phyloP scores from a whole-genome alignment of 2,113 vertebrate species.

The Nymphicus hollandicus region DNA sequence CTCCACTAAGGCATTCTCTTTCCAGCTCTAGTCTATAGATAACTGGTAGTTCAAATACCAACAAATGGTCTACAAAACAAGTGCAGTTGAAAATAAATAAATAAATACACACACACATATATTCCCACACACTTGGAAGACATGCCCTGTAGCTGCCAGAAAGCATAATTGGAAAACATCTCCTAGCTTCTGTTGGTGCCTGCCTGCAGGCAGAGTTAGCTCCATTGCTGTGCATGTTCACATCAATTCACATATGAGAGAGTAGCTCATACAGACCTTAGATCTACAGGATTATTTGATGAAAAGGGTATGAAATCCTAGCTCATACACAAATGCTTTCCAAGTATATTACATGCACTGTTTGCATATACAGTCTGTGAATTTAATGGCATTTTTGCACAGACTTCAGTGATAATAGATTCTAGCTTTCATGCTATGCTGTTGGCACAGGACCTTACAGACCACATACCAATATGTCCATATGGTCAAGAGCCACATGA shows the following conservation, averaged over 20 bases:
- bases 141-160: not conserved
- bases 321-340: not conserved
- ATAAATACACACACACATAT: not conserved
- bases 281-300: not conserved
- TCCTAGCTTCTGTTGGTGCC: not conserved
- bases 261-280: not conserved
- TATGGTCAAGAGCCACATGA: rapidly evolving
- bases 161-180: not conserved
- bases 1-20: not conserved
- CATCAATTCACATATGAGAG: not conserved
- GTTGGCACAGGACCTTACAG: not conserved
- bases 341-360: not conserved
- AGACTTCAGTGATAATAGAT: not conserved
- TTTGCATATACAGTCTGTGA: not conserved
- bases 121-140: not conserved
- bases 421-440: not conserved
- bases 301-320: not conserved
- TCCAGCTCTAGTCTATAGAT: not conserved
- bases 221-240: not conserved
- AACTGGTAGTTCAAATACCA: not conserved
- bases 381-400: not conserved
- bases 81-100: not conserved
- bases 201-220: not conserved
- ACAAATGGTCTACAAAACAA: not conserved
- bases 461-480: not conserved